Percentiles rank a stretch among this genome's conserved stretches.
These are phyloP conservation scores for Lagorchestes hirsutus DNA, from an alignment of 2,797 vertebrate species.

Conservation along the genomic window DNA sequence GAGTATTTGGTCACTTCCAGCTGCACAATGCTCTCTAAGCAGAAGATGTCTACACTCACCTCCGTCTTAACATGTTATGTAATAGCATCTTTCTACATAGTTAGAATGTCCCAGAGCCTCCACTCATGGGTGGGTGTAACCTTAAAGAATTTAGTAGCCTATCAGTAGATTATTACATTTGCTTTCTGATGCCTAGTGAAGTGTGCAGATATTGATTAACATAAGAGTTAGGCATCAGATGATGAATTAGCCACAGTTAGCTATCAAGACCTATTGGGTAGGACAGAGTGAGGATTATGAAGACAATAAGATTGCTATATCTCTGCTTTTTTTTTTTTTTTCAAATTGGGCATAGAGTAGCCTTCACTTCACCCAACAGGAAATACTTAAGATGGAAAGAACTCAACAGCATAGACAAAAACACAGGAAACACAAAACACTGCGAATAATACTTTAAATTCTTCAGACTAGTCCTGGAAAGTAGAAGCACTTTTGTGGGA, in stretches of 20 bases:
- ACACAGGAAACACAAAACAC: not conserved
- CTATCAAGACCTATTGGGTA: not conserved
- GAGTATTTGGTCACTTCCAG: slow-evolving; percentile 18
- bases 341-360: not conserved
- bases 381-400: not conserved
- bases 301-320: not conserved
- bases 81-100: not conserved
- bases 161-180: not conserved
- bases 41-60: not conserved
- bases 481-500: not conserved
- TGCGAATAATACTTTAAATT: not conserved
- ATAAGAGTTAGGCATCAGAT: not conserved
- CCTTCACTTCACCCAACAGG: not conserved
- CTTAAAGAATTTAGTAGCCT: not conserved
- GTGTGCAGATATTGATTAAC: not conserved
- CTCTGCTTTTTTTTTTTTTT: not conserved
- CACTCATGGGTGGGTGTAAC: not conserved
- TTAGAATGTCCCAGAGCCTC: not conserved
- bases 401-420: not conserved
- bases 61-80: not conserved
- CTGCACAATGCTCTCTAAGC: not conserved
- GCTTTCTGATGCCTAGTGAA: not conserved
- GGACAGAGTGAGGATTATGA: not conserved
- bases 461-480: not conserved
- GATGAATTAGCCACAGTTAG: not conserved